These are phyloP conservation scores for Psephotus haematonotus DNA, from an alignment of 2,113 vertebrate genomes.

Conservation along the genomic window DNA sequence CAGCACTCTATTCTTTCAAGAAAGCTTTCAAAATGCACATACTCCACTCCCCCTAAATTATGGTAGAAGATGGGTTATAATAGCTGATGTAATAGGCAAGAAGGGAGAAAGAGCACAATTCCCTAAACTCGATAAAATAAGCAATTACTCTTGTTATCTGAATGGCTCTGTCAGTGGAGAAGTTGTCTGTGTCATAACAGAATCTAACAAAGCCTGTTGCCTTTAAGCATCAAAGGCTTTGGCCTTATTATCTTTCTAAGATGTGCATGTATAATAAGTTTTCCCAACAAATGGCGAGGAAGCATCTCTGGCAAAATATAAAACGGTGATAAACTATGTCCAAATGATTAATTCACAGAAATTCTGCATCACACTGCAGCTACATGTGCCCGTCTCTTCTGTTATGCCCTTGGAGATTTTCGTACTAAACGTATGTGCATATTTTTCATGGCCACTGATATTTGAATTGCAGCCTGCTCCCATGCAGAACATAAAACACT, in stretches of 20 bases:
- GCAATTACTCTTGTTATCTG: constrained; percentile 77
- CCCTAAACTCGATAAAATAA: constrained; percentile 77
- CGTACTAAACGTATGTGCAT: constrained; percentile 99
- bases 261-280: constrained; percentile 76
- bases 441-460: constrained; percentile 96
- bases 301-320: constrained; percentile 81
- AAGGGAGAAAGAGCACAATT: constrained; percentile 63
- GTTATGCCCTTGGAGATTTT: constrained; percentile 93
- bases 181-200: constrained; percentile 67
- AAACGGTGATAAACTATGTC: constrained; percentile 88
- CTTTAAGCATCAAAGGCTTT: constrained; percentile 67
- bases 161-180: constrained; percentile 59
- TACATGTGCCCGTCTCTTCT: constrained; percentile 91
- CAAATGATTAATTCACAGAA: constrained; percentile 86
- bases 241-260: constrained; percentile 72
- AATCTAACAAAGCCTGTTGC: constrained; percentile 73
- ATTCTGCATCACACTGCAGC: constrained; percentile 79
- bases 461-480: constrained; percentile 90
- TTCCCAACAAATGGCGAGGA: constrained; percentile 72
- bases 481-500: constrained; percentile 94
- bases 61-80: constrained; percentile 63
- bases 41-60: constrained; percentile 69
- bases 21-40: constrained; percentile 65
- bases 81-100: constrained; percentile 78
- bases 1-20: constrained; percentile 52